Percentiles rank a stretch among this genome's conserved stretches.
These are phyloP conservation scores for Nyctibius grandis DNA, from an alignment of 2,797 vertebrate genomes.

Conservation along the genomic window DNA sequence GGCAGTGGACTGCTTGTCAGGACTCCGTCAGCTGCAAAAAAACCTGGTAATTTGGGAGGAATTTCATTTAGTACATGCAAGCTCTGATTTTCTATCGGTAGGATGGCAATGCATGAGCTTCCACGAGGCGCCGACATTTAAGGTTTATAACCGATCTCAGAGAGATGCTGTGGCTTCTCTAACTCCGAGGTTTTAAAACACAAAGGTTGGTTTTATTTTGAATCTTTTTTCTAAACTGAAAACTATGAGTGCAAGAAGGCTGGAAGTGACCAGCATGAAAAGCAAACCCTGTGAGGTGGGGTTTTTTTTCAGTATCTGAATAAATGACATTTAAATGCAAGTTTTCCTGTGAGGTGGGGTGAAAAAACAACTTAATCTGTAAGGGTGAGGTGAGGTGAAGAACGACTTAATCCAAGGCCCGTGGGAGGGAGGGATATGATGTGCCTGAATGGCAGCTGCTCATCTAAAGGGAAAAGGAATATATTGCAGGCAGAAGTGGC, in stretches of 20 bases:
- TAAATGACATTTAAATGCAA: not conserved
- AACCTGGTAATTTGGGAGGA: not conserved
- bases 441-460: not conserved
- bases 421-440: not conserved
- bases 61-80: not conserved
- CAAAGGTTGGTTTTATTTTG: not conserved
- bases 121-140: not conserved
- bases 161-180: not conserved
- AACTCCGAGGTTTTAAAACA: not conserved
- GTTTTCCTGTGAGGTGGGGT: not conserved
- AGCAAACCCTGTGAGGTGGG: not conserved
- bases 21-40: fast-evolving
- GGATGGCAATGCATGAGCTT: not conserved
- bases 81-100: not conserved
- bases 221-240: not conserved
- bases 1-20: too few species aligned
- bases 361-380: not conserved
- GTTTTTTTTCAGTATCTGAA: not conserved
- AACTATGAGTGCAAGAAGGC: not conserved
- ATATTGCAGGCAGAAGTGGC: not conserved
- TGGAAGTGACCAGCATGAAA: not conserved
- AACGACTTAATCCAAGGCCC: not conserved
- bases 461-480: not conserved
- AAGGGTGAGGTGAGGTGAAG: not conserved
- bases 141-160: not conserved